Percentiles rank a stretch among this genome's conserved stretches.
phyloP scores from a whole-genome alignment of 2,797 vertebrate genomes.

The Petrocephalus schoutedeni region DNA sequence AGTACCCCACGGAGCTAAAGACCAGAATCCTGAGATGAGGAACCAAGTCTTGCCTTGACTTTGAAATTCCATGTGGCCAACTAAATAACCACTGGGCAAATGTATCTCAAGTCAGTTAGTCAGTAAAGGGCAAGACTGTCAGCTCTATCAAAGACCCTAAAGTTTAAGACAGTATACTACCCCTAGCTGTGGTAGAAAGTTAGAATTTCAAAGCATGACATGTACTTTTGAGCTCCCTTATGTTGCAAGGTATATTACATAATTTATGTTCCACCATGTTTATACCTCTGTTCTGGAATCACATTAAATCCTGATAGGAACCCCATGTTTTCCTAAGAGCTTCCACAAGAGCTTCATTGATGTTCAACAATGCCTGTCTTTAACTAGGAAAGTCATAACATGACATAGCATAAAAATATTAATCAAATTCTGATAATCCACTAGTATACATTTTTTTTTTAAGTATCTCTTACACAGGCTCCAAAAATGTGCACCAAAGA shows the following conservation, averaged over 20 bases:
- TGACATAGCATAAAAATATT: background rate
- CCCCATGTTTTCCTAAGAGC: background rate
- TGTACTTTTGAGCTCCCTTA: background rate
- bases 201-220: background rate
- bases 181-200: background rate
- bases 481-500: background rate
- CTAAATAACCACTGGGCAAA: conserved; percentile 3
- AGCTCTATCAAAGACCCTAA: background rate
- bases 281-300: background rate
- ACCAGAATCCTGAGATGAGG: background rate
- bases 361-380: background rate
- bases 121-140: background rate
- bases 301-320: background rate
- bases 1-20: background rate
- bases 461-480: background rate
- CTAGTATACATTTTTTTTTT: background rate
- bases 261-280: background rate
- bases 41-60: background rate
- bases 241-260: background rate
- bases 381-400: background rate
- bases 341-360: background rate
- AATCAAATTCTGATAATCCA: background rate
- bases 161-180: background rate
- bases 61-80: background rate
- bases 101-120: background rate